Evolutionary conservation across 2,797 vertebrate species (phyloP), one percentile per base, ranked within the genome.

Genomic region (Sciurus vulgaris): DNA sequence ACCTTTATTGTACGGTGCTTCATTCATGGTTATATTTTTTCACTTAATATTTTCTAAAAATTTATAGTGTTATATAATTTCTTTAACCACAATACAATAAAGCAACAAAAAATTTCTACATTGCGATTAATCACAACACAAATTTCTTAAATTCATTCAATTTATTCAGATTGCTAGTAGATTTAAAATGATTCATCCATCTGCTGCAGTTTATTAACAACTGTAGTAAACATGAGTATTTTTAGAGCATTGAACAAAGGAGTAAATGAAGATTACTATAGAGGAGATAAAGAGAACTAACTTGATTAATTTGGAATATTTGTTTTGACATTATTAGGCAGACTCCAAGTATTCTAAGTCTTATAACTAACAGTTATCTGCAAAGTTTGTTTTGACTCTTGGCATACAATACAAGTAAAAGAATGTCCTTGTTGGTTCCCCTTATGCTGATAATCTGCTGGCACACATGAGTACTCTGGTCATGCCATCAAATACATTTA

Each of bases 381-480:
- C 63, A 91, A 83, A 72, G 1, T 86, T 59, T 51, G 5, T 72
- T 81, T 77, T 70, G 13, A 35, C 44, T 70, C 12, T 28, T 47
- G 73, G 26, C 3, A 35, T 2, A 51, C n/a, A 49, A 0, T 9
- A 15, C n/a, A 26, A 92, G 9, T 35, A 0, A 2, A 63, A 38
- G 5, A 49, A 18, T 89, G 15, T 77, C 22, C 22, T 56, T 47
- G 20, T 33, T 47, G 15, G 1, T n/a, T 84, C 8, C 26, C 7
- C 2, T 18, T 30, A 1, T 63, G 30, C 41, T 20, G 4, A 47
- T 51, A 12, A 33, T 30, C 44, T 89, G 7, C 8, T 61, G 3
- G 1, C 13, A n/a, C 3, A 5, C 26, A n/a, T 9, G 1, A 47
- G 11, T 12, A 28, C 1, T 56, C 26, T 38, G 0, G 33, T 26